Conservation (phyloP, 2,113 vertebrate genomes). For the Narcine bancroftii region DNA sequence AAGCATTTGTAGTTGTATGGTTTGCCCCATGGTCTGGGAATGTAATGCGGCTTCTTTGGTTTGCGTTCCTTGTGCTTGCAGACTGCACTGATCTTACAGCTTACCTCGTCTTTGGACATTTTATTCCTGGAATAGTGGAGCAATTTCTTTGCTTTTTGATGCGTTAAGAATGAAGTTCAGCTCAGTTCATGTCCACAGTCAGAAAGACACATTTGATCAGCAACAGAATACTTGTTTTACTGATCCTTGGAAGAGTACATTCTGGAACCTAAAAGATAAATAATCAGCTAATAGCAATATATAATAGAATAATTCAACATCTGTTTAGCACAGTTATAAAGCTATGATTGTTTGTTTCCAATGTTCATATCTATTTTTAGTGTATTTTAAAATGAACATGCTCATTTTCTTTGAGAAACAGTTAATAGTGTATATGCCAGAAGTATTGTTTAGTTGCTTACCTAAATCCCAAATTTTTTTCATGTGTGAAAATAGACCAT, state of each 20-base stretch:
- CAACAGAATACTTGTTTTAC: too few relatives aligned
- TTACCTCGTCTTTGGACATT: conserved; percentile 79
- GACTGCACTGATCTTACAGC: conserved; percentile 68
- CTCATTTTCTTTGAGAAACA: not conserved
- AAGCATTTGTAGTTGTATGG: conserved; percentile 99
- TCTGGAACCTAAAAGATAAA: conserved; percentile 8
- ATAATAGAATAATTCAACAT: not conserved
- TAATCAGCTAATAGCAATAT: not conserved
- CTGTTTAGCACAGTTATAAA: not conserved
- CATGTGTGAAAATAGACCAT: not conserved
- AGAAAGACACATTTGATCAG: not conserved
- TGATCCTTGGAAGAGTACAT: not conserved
- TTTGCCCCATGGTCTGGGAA: conserved; percentile 91
- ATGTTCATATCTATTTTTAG: not conserved
- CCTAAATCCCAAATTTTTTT: not conserved
- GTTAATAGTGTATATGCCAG: not conserved
- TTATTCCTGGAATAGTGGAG: not conserved
- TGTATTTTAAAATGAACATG: not conserved
- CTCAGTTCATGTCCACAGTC: too few relatives aligned
- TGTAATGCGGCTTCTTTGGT: conserved; percentile 96
- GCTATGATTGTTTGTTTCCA: not conserved
- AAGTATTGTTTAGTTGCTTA: not conserved
- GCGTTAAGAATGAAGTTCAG: not conserved
- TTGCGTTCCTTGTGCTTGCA: conserved; percentile 85
- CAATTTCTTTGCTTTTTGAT: not conserved